phyloP scores from a whole-genome alignment of 2,797 vertebrate species.

The Peromyscus attwateri region DNA sequence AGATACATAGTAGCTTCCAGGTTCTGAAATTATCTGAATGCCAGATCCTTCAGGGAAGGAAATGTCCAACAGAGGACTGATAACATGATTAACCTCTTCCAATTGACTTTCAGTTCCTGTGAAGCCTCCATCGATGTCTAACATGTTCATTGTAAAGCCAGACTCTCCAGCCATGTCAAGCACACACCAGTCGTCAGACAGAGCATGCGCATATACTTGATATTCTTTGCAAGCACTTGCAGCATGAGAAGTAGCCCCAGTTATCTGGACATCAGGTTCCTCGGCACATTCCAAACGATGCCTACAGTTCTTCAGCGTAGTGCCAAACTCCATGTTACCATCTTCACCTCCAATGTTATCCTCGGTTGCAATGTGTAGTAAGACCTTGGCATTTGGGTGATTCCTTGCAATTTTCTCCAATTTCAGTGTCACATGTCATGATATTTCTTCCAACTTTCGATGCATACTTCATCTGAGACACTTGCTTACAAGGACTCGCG shows the following conservation, averaged over 20 bases:
- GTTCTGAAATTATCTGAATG: constrained; percentile 95
- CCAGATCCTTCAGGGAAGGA: constrained; percentile 95
- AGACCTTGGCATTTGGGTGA: constrained; percentile 95
- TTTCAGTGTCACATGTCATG: constrained; percentile 96
- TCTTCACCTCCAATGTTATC: constrained; percentile 91
- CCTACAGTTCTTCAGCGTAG: constrained; percentile 97
- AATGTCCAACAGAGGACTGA: constrained; percentile 93
- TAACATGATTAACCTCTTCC: constrained; percentile 92
- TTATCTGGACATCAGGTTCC: constrained; percentile 94
- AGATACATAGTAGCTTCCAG: constrained; percentile 95
- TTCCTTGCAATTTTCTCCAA: constrained; percentile 96
- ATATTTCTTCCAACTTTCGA: constrained; percentile 94
- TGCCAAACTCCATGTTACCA: constrained; percentile 95
- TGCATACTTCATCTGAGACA: constrained; percentile 97
- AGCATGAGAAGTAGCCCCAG: constrained; percentile 95
- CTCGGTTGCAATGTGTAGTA: constrained; percentile 96
- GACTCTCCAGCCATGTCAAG: constrained; percentile 99
- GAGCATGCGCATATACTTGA: constrained; percentile 93
- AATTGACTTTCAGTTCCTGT: constrained; percentile 93
- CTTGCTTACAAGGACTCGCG: constrained; percentile 96
- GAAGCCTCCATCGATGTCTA: constrained; percentile 97
- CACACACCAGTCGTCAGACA: constrained; percentile 97
- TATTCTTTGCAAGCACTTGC: constrained; percentile 92
- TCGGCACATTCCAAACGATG: constrained; percentile 96
- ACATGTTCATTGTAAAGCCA: constrained; percentile 95